Conservation (phyloP, 2,113 vertebrate genomes). For the Bos indicus region DNA sequence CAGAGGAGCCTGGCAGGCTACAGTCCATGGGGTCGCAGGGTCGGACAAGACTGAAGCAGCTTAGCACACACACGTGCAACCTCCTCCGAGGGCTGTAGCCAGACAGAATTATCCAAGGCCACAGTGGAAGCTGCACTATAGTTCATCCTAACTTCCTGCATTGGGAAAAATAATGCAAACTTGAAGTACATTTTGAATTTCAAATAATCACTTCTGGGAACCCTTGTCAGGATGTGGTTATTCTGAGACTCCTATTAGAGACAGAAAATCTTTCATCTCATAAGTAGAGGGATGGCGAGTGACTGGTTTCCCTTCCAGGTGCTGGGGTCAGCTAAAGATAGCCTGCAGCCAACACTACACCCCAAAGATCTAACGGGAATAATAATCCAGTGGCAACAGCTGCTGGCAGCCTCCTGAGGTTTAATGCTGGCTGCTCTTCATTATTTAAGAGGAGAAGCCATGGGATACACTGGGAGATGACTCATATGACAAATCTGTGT, state of each 20-base stretch:
- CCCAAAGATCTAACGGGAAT: neutral
- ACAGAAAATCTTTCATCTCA: neutral
- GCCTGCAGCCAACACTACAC: neutral
- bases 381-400: neutral
- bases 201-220: neutral
- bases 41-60: neutral
- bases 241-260: neutral
- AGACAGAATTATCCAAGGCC: neutral
- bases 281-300: neutral
- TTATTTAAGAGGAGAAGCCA: neutral
- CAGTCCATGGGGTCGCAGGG: neutral
- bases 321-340: neutral
- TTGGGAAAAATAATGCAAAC: neutral
- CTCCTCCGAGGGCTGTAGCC: neutral
- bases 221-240: neutral
- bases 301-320: neutral
- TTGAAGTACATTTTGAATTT: neutral
- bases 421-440: neutral
- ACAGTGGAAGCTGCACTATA: accelerated
- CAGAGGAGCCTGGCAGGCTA: neutral
- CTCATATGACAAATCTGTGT: neutral
- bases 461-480: neutral
- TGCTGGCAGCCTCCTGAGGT: neutral
- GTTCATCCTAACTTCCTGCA: neutral
- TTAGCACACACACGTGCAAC: neutral